Evolutionary conservation across 2,888 invertebrate species (phyloP).

Genomic region (Agonopterix arenella): DNA sequence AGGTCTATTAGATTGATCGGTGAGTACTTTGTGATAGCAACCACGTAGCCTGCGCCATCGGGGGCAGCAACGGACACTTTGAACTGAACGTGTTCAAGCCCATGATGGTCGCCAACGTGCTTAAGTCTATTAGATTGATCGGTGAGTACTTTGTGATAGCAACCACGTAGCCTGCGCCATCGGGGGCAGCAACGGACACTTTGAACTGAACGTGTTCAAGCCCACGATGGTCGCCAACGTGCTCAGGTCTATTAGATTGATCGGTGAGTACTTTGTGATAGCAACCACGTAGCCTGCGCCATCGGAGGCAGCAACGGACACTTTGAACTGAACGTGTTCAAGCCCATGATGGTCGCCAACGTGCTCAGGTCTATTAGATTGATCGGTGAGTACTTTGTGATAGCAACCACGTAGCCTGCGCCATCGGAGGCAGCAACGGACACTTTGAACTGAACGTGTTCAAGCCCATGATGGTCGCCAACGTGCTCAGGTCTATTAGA

Average conservation of each 20-base stretch:
- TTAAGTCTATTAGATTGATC: constrained; percentile 91
- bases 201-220: constrained; percentile 99
- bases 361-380: constrained; percentile 92
- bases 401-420: constrained; percentile 97
- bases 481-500: constrained; percentile 91
- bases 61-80: constrained; percentile 97
- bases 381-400: too few species aligned
- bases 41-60: constrained; percentile 94
- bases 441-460: constrained; percentile 99
- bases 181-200: constrained; percentile 97
- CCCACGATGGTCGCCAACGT: constrained; percentile 97
- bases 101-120: constrained; percentile 94
- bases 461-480: constrained; percentile 97
- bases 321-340: constrained; percentile 99
- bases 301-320: constrained; percentile 97
- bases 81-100: constrained; percentile 99
- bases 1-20: constrained; percentile 90
- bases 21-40: too few species aligned
- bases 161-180: constrained; percentile 96
- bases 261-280: too few species aligned
- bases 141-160: too few species aligned
- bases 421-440: constrained; percentile 95
- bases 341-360: constrained; percentile 96
- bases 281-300: constrained; percentile 96
- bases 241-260: constrained; percentile 89